Base-by-base conservation (phyloP, 2,113 vertebrate genomes). In the Atherinomorus stipes region DNA sequence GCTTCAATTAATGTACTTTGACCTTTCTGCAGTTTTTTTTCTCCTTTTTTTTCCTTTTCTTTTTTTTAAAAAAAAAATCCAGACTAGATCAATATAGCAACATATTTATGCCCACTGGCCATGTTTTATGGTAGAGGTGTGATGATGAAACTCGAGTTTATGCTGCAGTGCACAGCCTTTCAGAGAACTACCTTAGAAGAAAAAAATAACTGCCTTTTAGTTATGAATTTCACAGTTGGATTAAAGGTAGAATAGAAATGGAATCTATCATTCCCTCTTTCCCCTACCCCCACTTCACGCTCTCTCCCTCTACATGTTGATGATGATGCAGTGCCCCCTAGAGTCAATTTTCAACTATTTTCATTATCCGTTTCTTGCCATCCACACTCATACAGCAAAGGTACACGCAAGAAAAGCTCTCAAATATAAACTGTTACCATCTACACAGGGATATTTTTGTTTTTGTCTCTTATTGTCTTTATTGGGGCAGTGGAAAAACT, bases 181-280 rank as follows among this genome's bases (percentile, higher is more conserved):
- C 83, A 78, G 64, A 81, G 80, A 75, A 72, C 49, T 76, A 85
- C 77, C 74, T 84, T 72, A 77, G 71, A 75, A 85, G 45, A 74
- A 69, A 75, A n/a, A 72, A 63, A 65, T 38, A 51, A 49, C 72
- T 67, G 74, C 63, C 78, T 89, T 87, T 91, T 87, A 84, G 73
- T 89, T 88, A 80, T 84, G 70, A 86, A 92, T 92, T 90, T 91
- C 86, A 93, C 91, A 91, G 85, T 85, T 90, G 88, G 85, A 92
- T 90, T 91, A 89, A 88, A 88, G 81, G 77, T 74, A 81, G 83
- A 89, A 91, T 81, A 87, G 85, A 89, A 87, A 89, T 90, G 80
- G 77, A 89, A 89, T 90, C 66, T 82, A 80, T 87, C 84, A 83
- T 51, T 58, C 45, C 16, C 64, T 31, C 57, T 47, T 50, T 28